Conservation (phyloP, 1,140 invertebrate species). For the Portunus trituberculatus region DNA sequence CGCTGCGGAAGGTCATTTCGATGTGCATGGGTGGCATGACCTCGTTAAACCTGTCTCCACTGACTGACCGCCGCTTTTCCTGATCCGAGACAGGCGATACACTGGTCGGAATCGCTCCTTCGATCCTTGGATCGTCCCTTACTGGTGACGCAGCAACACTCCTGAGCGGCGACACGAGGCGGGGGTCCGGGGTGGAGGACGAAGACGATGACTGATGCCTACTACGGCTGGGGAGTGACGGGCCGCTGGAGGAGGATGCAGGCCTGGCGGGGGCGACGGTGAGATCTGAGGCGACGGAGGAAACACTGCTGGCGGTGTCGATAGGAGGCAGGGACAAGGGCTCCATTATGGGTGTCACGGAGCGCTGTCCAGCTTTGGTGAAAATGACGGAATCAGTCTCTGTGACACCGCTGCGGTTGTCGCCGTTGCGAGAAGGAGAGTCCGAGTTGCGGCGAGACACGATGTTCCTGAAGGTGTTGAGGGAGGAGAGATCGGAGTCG, state of each 20-base stretch:
- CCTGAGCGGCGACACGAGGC: constrained; percentile 36
- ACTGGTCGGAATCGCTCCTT: not conserved
- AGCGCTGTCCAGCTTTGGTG: constrained; percentile 47
- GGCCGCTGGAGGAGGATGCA: constrained; percentile 51
- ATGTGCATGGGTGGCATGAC: constrained; percentile 56
- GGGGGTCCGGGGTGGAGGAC: constrained; percentile 42
- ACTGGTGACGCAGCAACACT: constrained; percentile 34
- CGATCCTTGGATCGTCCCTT: not conserved
- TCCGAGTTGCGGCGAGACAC: constrained; percentile 63
- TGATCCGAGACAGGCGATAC: constrained; percentile 22
- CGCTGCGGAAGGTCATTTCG: constrained; percentile 60
- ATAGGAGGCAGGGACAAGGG: constrained; percentile 27
- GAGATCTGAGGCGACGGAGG: constrained; percentile 45
- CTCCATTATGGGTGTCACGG: constrained; percentile 51
- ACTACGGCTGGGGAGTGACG: constrained; percentile 30
- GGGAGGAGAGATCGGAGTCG: constrained; percentile 76
- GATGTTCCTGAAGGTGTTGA: constrained; percentile 69
- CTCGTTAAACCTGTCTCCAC: constrained; percentile 66
- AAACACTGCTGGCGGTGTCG: constrained; percentile 44
- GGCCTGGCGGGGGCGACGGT: constrained; percentile 56
- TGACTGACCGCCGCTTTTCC: not conserved
- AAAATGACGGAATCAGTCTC: constrained; percentile 74
- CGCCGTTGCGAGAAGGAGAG: constrained; percentile 48
- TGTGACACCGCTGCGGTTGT: constrained; percentile 50
- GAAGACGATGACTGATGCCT: constrained; percentile 42